Evolutionary conservation across 2,888 invertebrate species (phyloP).

Genomic region (Taphrorychus bicolor): DNA sequence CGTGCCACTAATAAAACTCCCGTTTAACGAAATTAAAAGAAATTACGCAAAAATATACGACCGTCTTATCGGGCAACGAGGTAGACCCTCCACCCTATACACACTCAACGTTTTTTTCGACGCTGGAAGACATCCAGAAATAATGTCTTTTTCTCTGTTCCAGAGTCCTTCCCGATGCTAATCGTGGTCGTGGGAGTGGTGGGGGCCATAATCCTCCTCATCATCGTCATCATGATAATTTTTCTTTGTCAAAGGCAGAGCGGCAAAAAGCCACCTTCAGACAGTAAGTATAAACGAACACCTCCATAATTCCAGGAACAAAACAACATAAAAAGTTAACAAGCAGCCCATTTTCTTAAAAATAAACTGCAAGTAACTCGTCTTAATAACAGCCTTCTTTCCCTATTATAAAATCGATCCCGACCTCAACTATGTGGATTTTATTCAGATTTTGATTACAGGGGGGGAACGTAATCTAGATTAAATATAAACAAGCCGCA

Average conservation of each 20-base stretch:
- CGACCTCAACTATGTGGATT: constrained; percentile 16
- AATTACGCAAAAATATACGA: constrained; percentile 8
- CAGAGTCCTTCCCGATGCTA: constrained; percentile 79
- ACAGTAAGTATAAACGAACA: constrained; percentile 57
- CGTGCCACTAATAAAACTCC: constrained; percentile 16
- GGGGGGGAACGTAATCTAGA: constrained; percentile 18
- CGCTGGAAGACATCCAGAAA: background rate
- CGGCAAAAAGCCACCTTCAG: constrained; percentile 63
- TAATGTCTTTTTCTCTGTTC: constrained; percentile 47
- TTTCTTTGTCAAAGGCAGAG: constrained; percentile 78
- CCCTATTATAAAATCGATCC: constrained; percentile 20
- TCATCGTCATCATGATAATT: constrained; percentile 83
- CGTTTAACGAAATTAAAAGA: constrained; percentile 19
- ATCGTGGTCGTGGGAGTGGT: constrained; percentile 86
- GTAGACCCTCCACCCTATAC: background rate
- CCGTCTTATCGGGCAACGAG: constrained; percentile 5
- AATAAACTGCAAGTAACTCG: constrained; percentile 23
- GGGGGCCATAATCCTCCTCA: constrained; percentile 85
- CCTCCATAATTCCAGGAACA: too few relatives aligned
- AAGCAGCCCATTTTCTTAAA: background rate
- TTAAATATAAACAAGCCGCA: constrained; percentile 27
- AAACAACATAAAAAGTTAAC: too few relatives aligned
- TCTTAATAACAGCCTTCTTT: constrained; percentile 10
- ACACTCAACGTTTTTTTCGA: background rate
- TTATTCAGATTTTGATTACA: constrained; percentile 24